Evolutionary conservation across 2,797 vertebrate genomes (phyloP), one percentile per base, ranked within the genome.

Genomic region (Muscicapa comitata): DNA sequence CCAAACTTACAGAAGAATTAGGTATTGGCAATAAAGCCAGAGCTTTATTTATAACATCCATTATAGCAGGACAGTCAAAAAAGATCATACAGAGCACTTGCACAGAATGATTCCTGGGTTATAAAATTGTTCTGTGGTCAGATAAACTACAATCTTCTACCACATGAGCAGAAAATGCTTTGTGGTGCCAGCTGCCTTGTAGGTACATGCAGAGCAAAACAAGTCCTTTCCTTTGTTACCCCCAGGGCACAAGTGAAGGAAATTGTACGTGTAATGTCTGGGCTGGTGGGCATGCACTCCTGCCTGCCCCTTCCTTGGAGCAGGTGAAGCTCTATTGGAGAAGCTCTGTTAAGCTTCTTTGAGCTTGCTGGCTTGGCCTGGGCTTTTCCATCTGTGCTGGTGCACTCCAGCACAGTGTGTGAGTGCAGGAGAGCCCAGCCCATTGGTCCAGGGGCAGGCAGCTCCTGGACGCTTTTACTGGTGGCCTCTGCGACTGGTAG

Each of bases 41-140:
- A 65, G 75, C 51, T 29, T 91, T 93, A 82, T 94, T 96, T 95
- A 86, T 88, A 76, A 35, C 14, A 61, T 55, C 54, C 50, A 75
- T 91, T 91, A 84, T 55, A 68, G 50, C 50, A 83, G 50, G 73
- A 77, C 68, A 61, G 40, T 53, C 67, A 72, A 74, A 90, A 90
- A 87, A 83, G 43, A 92, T 90, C 25, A 35, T 81, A 70, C 38
- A 31, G 68, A 93, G 72, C 57, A 68, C 79, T 86, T 83, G 47
- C n/a, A 68, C 57, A 37, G 58, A 80, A 94, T 94, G 88, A 80
- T 93, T 93, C 72, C 61, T 53, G 38, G n/a, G 65, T 81, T 93
- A 58, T 86, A 80, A 94, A 95, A 89, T 62, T 77, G 25, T 74
- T 83, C 54, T 87, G 59, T 7, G 17, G 29, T 74, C 79, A 75